phyloP scores from a whole-genome alignment of 1,140 invertebrate genomes.

The Ylistrum balloti region DNA sequence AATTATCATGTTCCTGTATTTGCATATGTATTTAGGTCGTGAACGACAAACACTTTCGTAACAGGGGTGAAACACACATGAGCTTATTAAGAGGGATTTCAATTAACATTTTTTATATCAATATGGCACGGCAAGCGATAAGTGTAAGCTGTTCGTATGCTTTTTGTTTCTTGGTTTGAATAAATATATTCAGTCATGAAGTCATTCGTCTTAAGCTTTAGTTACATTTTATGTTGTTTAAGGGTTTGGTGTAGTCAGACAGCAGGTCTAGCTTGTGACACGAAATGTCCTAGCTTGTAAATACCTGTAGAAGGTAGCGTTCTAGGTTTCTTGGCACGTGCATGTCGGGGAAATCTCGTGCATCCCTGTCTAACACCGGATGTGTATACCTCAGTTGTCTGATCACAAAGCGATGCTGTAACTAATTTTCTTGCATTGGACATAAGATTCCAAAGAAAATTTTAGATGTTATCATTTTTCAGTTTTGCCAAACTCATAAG shows the following conservation, averaged over 20 bases:
- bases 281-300: no score
- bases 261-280: background rate
- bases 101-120: no score
- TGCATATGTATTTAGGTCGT: background rate
- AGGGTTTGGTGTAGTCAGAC: background rate
- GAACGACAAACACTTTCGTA: background rate
- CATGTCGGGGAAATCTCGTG: slow-evolving; percentile 16
- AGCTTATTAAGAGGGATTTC: no score
- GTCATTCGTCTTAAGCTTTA: background rate
- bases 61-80: no score
- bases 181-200: background rate
- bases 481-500: slow-evolving; percentile 35
- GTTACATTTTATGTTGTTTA: background rate
- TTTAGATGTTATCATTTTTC: slow-evolving; percentile 36
- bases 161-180: background rate
- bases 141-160: no score
- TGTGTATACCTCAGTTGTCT: background rate
- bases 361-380: background rate
- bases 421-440: background rate
- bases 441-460: slow-evolving; percentile 5
- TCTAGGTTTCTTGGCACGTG: background rate
- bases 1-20: background rate
- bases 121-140: no score
- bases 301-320: background rate
- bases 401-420: background rate